Evolutionary conservation across 92 coral and sea anemone genomes (phyloP).

Genomic region (Zoanthus sansibaricus): DNA sequence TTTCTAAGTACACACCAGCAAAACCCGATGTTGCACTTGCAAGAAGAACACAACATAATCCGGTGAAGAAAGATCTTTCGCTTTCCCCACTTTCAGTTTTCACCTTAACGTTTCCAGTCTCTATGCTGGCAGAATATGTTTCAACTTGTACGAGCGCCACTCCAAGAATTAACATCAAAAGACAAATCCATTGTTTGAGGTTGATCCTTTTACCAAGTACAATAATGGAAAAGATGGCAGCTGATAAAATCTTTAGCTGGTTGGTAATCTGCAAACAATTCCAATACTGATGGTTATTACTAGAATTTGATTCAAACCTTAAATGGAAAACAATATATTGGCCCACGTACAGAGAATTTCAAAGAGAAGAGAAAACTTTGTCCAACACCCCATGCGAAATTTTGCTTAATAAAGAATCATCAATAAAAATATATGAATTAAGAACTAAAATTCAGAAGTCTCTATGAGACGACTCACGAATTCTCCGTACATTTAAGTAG

Average conservation of each 20-base stretch:
- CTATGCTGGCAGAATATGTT: conserved; percentile 45
- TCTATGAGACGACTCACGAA: no score
- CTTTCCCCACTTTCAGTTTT: conserved; percentile 11
- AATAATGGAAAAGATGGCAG: conserved; percentile 80
- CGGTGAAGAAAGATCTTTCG: conserved; percentile 65
- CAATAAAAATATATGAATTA: no score
- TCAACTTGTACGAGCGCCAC: conserved; percentile 83
- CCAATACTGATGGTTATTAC: no score
- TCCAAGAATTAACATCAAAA: conserved; percentile 71
- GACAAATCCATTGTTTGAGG: conserved; percentile 68
- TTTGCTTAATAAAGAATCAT: no score
- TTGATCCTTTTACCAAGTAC: conserved; percentile 68
- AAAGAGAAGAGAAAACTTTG: no score
- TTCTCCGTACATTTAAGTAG: no score
- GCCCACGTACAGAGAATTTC: no score
- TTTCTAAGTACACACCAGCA: conserved; percentile 89
- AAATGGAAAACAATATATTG: no score
- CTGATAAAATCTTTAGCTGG: conserved; percentile 80
- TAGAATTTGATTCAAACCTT: no score
- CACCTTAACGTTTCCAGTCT: conserved; percentile 11
- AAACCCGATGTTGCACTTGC: conserved; percentile 78
- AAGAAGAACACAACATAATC: conserved; percentile 73
- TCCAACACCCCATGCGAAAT: no score
- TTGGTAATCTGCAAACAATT: conserved; percentile 70
- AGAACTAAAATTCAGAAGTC: no score